Evolutionary conservation across 23 tunicate genomes (phyloP).

Genomic region (Diplosoma virens): DNA sequence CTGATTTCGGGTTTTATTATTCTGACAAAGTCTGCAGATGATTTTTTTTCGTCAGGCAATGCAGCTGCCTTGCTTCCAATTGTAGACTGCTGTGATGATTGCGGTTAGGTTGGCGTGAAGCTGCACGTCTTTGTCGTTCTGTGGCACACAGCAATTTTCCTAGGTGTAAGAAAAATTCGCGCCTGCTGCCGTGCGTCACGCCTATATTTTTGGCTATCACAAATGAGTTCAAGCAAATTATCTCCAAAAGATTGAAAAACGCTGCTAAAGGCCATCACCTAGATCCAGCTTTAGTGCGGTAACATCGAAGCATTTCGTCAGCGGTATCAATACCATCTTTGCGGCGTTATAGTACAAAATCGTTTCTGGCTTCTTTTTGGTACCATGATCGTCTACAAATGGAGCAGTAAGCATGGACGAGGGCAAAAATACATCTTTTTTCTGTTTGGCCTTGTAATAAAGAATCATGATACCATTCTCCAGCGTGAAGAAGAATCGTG

Average conservation of each 20-base stretch:
- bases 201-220: slow-evolving; percentile 25
- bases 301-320: slow-evolving; percentile 30
- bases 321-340: slow-evolving; percentile 24
- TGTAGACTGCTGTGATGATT: too few relatives aligned
- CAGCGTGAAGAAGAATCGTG: slow-evolving; percentile 10
- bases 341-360: slow-evolving; percentile 1
- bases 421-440: slow-evolving; percentile 11
- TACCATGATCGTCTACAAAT: not conserved
- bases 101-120: too few relatives aligned
- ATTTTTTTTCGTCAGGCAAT: too few relatives aligned
- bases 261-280: slow-evolving; percentile 30
- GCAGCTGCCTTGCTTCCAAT: too few relatives aligned
- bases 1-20: too few relatives aligned
- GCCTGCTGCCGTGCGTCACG: slow-evolving; percentile 22
- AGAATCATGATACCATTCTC: slow-evolving; percentile 3
- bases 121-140: slow-evolving; percentile 7
- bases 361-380: slow-evolving; percentile 32
- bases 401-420: slow-evolving; percentile 18
- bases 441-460: not conserved
- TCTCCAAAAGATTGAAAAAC: slow-evolving; percentile 29
- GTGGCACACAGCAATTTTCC: slow-evolving; percentile 16
- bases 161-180: slow-evolving; percentile 5
- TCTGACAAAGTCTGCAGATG: too few relatives aligned
- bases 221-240: slow-evolving; percentile 22
- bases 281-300: slow-evolving; percentile 26